These are phyloP conservation scores for Aleiodes testaceus DNA, from an alignment of 2,888 invertebrate genomes.

Conservation along the genomic window DNA sequence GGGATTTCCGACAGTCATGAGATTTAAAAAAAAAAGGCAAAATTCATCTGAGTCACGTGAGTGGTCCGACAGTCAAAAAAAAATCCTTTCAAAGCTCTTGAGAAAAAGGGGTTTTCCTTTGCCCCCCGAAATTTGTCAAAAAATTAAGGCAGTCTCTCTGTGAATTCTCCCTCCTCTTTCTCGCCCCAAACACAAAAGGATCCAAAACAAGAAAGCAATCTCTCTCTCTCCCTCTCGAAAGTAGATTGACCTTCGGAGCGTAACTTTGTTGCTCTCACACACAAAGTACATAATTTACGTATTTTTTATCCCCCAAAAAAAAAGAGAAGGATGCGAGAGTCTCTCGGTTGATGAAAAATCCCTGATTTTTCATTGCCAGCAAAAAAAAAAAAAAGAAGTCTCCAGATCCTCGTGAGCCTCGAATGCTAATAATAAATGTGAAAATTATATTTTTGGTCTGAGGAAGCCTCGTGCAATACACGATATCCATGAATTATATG, in stretches of 20 bases:
- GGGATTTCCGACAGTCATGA: conserved; percentile 16
- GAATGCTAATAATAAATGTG: conserved; percentile 22
- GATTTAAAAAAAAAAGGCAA: background rate
- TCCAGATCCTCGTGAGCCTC: background rate
- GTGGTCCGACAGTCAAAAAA: background rate
- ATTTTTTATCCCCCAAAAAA: conserved; percentile 1
- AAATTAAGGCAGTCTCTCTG: background rate
- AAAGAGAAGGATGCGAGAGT: no score
- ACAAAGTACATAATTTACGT: conserved; percentile 19
- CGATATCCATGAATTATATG: conserved; percentile 27
- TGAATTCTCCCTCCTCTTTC: background rate
- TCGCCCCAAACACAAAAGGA: conserved; percentile 13
- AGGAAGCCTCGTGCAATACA: conserved; percentile 26
- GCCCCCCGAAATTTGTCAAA: no score
- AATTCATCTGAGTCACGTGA: conserved; percentile 14
- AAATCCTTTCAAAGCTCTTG: background rate
- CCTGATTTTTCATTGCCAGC: background rate
- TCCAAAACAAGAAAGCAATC: conserved; percentile 14
- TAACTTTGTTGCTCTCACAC: conserved; percentile 16
- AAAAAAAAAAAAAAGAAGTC: background rate
- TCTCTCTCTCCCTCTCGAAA: conserved; percentile 21
- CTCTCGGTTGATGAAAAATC: no score
- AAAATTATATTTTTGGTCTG: conserved; percentile 6
- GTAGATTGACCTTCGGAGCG: conserved; percentile 46
- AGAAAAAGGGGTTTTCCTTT: background rate